These are phyloP conservation scores for Calameuta idolon DNA, from an alignment of 2,888 invertebrate genomes.

Conservation along the genomic window DNA sequence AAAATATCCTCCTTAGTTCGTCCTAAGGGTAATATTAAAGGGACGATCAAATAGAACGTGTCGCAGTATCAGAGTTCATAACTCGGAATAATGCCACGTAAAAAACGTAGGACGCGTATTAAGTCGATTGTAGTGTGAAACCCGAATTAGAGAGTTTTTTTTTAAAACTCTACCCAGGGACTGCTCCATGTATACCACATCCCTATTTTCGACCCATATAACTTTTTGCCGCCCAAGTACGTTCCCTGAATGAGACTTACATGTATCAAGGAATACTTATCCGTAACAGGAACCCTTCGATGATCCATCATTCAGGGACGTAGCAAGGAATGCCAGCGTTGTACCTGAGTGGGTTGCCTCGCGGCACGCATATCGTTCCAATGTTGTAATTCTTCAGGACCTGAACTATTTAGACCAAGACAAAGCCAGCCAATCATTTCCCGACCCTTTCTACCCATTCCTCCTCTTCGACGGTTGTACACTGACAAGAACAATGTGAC, in stretches of 20 bases:
- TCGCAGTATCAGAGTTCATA: neutral
- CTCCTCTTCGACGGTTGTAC: slow-evolving; percentile 90
- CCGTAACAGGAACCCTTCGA: slow-evolving; percentile 13
- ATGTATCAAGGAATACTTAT: slow-evolving; percentile 1
- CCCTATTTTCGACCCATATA: neutral
- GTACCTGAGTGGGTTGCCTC: slow-evolving; percentile 88
- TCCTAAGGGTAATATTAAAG: neutral
- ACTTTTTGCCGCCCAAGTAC: neutral
- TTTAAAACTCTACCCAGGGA: neutral
- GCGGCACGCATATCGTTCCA: slow-evolving; percentile 93
- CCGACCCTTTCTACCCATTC: slow-evolving; percentile 91
- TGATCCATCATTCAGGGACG: slow-evolving; percentile 64
- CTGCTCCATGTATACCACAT: neutral
- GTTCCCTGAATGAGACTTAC: neutral
- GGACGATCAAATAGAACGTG: slow-evolving; percentile 5
- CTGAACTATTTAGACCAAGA: slow-evolving; percentile 90
- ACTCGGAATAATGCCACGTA: neutral
- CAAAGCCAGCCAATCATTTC: slow-evolving; percentile 99
- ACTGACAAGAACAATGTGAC: slow-evolving; percentile 95
- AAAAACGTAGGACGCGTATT: neutral
- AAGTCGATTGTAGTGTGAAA: neutral
- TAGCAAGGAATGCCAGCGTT: slow-evolving; percentile 93
- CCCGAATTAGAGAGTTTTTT: neutral
- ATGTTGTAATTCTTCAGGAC: slow-evolving; percentile 90
- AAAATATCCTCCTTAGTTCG: neutral